Evolutionary conservation across 2,797 vertebrate species (phyloP).

Genomic region (Australoheros facetus): DNA sequence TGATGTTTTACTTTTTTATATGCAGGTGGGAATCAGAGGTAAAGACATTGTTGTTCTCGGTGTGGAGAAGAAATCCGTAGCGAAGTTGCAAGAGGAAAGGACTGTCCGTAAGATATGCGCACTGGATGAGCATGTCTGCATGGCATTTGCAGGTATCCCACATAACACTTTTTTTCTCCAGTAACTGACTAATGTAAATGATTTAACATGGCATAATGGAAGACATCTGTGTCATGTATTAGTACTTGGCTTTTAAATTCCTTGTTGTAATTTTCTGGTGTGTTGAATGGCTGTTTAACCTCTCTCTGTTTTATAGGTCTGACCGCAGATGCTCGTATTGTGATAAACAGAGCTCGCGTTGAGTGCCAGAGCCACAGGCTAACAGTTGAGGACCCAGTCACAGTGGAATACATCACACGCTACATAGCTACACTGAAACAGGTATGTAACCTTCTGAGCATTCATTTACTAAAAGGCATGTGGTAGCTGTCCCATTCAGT

Average conservation of each 20-base stretch:
- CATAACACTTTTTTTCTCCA: neutral
- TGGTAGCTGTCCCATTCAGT: neutral
- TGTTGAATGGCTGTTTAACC: neutral
- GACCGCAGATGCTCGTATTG: constrained; percentile 89
- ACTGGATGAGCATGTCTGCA: constrained; percentile 86
- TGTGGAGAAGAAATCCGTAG: constrained; percentile 87
- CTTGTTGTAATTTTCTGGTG: neutral
- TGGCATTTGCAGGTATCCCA: constrained; percentile 85
- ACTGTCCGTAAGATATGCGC: constrained; percentile 87
- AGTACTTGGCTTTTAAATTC: neutral
- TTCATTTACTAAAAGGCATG: neutral
- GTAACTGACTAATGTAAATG: neutral
- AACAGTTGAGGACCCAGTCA: constrained; percentile 91
- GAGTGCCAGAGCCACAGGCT: constrained; percentile 92
- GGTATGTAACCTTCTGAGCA: constrained; percentile 64
- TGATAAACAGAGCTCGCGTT: constrained; percentile 89
- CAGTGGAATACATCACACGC: constrained; percentile 91
- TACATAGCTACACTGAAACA: constrained; percentile 92
- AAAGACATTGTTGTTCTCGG: constrained; percentile 86
- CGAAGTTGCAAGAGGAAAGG: constrained; percentile 87
- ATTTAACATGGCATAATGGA: neutral
- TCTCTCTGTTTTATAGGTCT: constrained; percentile 74
- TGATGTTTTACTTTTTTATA: neutral
- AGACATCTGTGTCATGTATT: neutral
- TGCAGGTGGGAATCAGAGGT: constrained; percentile 86